Evolutionary conservation across 35 echinoderm and acorn worm genomes (phyloP), one percentile per base, ranked within the genome.

Genomic region (Heliocidaris tuberculata): DNA sequence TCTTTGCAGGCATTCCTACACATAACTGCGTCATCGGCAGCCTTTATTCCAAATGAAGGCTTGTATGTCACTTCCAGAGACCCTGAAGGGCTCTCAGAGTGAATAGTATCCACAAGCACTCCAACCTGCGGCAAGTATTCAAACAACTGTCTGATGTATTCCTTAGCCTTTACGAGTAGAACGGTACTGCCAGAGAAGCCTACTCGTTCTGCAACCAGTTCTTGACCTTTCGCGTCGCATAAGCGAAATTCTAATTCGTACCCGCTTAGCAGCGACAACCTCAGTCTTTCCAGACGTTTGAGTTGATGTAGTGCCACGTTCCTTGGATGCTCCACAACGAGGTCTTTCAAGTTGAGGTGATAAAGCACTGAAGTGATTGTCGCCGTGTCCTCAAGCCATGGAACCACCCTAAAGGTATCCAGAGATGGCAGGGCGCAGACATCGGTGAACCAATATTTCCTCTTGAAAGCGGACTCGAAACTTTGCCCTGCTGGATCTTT

Each of bases 41-140:
- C 93, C 32, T 88, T 54, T 16, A 96, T 60, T 31, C 95, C 95
- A 47, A 90, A 88, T 31, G 95, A 96, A 10, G 95, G 95, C 50
- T 88, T 49, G 30, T 42, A 88, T 7, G 95, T n/a, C 30, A 94
- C 86, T 32, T 94, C 95, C 4, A 78, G 21, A 78, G 65, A n/a
- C 6, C 65, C 65, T 5, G 19, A 19, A 24, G 24, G 21, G 65
- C 24, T 78, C 21, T 78, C 65, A 78, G 65, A n/a, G 27, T 78
- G 65, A 27, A 78, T 6, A 78, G 65, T n/a, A 78, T 78, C 17
- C 65, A 78, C 65, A 78, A n/a, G 19, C 27, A 78, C 65, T n/a
- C 65, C 65, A 5, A 78, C 65, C 19, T n/a, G 21, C 7, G 65
- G 65, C 65, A 78, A 78, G 7, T 7, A 78, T 2, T 78, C 65